Conservation (phyloP, 2,888 invertebrate genomes). For the Caenorhabditis sp. region DNA sequence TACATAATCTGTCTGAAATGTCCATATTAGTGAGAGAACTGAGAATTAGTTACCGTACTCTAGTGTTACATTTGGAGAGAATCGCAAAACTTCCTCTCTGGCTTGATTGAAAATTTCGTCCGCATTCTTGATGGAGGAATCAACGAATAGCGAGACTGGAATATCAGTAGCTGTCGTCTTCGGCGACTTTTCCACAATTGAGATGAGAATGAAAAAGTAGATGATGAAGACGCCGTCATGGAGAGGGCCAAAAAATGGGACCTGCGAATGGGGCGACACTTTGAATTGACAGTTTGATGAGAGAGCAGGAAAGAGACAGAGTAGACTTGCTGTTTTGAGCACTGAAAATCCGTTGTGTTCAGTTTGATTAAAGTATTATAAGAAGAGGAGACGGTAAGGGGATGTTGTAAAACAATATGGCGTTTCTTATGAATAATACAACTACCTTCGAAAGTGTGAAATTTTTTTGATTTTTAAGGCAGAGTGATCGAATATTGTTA, state of each 20-base stretch:
- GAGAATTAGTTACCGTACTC: conserved; percentile 25
- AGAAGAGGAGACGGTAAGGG: no score
- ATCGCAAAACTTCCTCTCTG: conserved; percentile 34
- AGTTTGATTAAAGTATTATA: not conserved
- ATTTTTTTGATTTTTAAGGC: no score
- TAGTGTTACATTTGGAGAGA: conserved; percentile 53
- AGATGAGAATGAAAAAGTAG: conserved; percentile 11
- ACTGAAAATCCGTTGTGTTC: no score
- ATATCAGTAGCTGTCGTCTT: conserved; percentile 11
- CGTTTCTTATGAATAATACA: no score
- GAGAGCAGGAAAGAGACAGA: no score
- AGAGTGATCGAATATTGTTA: no score
- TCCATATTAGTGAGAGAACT: not conserved
- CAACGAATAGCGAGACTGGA: conserved; percentile 51
- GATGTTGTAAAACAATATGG: no score
- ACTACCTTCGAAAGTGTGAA: no score
- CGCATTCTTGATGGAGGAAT: conserved; percentile 44
- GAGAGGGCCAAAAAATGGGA: not conserved
- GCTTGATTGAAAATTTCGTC: conserved; percentile 50
- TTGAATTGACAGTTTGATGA: conserved; percentile 41
- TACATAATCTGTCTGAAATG: conserved; percentile 45
- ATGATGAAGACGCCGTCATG: conserved; percentile 16
- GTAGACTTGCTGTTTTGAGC: no score
- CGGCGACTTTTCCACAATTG: conserved; percentile 26
- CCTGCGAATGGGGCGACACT: conserved; percentile 37